Evolutionary conservation across 2,113 vertebrate species (phyloP).

Genomic region (Burhinus bistriatus): DNA sequence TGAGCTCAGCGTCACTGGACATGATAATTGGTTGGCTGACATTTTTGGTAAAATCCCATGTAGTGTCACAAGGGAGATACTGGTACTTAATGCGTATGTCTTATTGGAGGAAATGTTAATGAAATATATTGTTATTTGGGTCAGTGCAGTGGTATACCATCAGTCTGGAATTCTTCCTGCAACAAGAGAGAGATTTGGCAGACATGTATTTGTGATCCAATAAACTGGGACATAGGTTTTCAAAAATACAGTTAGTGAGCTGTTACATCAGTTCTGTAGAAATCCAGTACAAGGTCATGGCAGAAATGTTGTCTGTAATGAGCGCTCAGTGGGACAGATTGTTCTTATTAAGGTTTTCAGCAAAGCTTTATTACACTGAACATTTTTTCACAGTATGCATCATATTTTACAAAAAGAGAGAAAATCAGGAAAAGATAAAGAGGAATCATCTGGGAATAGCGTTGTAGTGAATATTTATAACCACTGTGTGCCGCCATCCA

Average conservation of each 20-base stretch:
- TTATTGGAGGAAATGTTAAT: background rate
- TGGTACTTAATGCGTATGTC: background rate
- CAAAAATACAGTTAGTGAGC: background rate
- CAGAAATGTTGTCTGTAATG: background rate
- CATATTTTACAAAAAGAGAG: background rate
- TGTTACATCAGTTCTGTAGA: background rate
- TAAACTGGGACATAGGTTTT: background rate
- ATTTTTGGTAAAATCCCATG: background rate
- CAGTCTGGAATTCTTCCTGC: background rate
- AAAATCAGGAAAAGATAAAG: background rate
- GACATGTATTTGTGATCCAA: background rate
- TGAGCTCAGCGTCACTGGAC: background rate
- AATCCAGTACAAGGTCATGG: background rate
- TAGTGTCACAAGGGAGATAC: background rate
- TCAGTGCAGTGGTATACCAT: background rate
- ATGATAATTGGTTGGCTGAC: background rate
- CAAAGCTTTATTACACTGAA: background rate
- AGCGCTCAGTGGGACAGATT: background rate
- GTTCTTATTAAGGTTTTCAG: slow-evolving; percentile 16
- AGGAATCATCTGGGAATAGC: background rate
- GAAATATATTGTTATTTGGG: background rate
- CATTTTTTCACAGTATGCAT: background rate
- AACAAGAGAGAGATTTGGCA: background rate
- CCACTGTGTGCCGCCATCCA: background rate
- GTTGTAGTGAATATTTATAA: background rate